A percentile compares a stretch with the other conserved stretches of the same genome.
phyloP scores from a whole-genome alignment of 2,113 vertebrate genomes.

The Bubo scandiacus region DNA sequence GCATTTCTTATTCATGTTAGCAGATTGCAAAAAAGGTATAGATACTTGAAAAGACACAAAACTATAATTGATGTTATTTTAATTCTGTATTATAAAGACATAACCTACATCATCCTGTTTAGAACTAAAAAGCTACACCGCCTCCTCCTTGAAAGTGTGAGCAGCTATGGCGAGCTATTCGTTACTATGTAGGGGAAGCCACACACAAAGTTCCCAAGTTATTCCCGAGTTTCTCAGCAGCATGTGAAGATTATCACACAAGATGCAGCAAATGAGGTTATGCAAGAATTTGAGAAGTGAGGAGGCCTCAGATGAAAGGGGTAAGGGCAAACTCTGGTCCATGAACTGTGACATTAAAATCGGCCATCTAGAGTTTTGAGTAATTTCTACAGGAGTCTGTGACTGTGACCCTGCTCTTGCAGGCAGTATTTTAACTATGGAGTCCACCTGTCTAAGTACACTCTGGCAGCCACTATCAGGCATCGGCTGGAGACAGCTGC shows the following conservation, averaged over 20 bases:
- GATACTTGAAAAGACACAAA: conserved; percentile 16
- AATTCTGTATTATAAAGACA: background rate
- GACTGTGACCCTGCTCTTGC: background rate
- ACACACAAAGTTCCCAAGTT: background rate
- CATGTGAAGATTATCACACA: conserved; percentile 1
- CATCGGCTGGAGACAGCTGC: background rate
- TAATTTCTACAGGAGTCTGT: background rate
- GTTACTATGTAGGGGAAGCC: background rate
- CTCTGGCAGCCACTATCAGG: background rate
- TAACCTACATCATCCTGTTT: background rate
- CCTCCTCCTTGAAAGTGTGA: background rate
- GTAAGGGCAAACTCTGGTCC: background rate
- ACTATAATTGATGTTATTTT: background rate
- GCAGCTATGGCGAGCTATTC: conserved; percentile 1
- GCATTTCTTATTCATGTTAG: conserved; percentile 9
- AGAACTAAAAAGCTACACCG: background rate
- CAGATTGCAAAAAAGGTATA: background rate
- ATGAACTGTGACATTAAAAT: background rate
- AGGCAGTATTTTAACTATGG: background rate
- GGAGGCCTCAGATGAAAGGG: background rate
- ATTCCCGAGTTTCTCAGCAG: conserved; percentile 20
- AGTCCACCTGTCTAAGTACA: background rate
- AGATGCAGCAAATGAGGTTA: background rate
- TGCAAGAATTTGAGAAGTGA: background rate
- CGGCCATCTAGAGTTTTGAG: background rate